Percentiles rank a stretch among this genome's conserved stretches.
Conservation (phyloP, 2,113 vertebrate genomes). For the Amphilophus citrinellus region DNA sequence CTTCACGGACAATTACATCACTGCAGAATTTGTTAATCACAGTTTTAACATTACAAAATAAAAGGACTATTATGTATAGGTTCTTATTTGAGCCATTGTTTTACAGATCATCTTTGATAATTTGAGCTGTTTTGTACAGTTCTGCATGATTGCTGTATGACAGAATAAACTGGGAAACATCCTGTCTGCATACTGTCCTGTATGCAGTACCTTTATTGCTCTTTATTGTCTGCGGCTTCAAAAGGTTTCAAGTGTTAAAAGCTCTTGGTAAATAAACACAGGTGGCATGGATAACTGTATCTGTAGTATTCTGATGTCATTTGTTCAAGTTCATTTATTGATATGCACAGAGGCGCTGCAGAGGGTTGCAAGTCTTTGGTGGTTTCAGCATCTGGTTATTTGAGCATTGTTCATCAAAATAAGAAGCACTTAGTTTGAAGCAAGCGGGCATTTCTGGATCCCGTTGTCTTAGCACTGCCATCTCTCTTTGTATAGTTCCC, state of each 20-base stretch:
- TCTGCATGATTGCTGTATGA: background rate
- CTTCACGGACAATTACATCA: background rate
- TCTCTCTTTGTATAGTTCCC: slow-evolving; percentile 8
- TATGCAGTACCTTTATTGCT: background rate
- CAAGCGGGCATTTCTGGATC: slow-evolving; percentile 18
- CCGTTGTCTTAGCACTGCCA: background rate
- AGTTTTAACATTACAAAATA: background rate
- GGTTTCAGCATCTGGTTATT: background rate
- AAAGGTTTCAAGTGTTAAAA: background rate
- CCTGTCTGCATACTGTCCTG: background rate
- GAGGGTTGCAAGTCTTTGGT: background rate
- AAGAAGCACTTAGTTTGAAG: slow-evolving; percentile 23
- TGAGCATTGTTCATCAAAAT: background rate
- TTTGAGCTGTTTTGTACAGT: background rate
- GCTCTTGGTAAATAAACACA: background rate
- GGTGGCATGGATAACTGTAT: background rate
- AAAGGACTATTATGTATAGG: background rate
- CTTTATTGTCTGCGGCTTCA: background rate
- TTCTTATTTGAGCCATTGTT: background rate
- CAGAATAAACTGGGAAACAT: background rate
- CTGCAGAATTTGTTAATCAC: background rate
- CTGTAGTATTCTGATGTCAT: too few relatives aligned
- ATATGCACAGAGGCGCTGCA: background rate
- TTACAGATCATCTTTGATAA: background rate
- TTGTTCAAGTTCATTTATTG: background rate